Evolutionary conservation across 2,797 vertebrate genomes (phyloP).

Genomic region (Ctenopoma multispine): DNA sequence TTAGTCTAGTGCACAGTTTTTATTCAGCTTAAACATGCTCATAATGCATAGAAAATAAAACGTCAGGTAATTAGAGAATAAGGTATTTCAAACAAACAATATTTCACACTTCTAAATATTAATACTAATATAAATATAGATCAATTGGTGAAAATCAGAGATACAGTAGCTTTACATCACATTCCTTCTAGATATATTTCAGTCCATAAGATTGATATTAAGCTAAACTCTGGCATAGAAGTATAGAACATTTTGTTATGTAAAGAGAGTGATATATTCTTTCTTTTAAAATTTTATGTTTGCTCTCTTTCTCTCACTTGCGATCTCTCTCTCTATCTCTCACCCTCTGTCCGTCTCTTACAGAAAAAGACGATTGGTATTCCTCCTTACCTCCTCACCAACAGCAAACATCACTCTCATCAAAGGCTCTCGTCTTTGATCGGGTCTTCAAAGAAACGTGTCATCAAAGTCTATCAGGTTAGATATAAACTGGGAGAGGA

Average conservation of each 20-base stretch:
- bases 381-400: constrained; percentile 72
- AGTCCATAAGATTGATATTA: neutral
- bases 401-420: constrained; percentile 83
- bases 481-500: constrained; percentile 73
- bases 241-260: neutral
- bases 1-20: neutral
- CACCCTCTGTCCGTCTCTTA: constrained; percentile 36
- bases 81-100: too few relatives aligned
- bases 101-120: neutral
- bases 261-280: constrained; percentile 2
- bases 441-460: constrained; percentile 84
- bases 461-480: constrained; percentile 86
- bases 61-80: too few relatives aligned
- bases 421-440: constrained; percentile 84
- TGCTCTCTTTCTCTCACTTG: constrained; percentile 16
- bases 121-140: neutral
- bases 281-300: neutral
- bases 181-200: too few relatives aligned
- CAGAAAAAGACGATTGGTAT: constrained; percentile 71
- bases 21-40: neutral
- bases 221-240: neutral
- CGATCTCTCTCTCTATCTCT: constrained; percentile 6
- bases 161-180: neutral
- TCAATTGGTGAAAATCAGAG: too few relatives aligned
- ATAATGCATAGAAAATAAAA: too few relatives aligned